A percentile compares a stretch with the other conserved stretches of the same genome.
These are phyloP conservation scores for Luperina nickerlii DNA, from an alignment of 2,888 invertebrate genomes.

Conservation along the genomic window DNA sequence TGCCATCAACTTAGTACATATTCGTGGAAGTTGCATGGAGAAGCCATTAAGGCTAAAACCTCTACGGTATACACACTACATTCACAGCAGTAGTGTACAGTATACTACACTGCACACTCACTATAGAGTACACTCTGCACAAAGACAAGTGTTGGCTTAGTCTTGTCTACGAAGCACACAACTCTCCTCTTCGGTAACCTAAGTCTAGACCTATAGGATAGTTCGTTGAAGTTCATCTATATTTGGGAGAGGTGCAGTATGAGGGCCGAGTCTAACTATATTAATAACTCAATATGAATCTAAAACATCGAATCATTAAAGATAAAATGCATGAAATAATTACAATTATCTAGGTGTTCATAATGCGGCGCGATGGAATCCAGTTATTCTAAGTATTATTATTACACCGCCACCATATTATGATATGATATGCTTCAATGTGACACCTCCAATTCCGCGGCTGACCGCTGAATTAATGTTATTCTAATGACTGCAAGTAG, in stretches of 20 bases:
- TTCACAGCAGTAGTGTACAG: no score
- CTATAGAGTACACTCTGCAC: background rate
- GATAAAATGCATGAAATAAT: background rate
- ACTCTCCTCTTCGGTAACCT: background rate
- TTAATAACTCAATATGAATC: background rate
- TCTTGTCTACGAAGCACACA: background rate
- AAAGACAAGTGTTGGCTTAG: background rate
- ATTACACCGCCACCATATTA: background rate
- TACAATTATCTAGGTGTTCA: background rate
- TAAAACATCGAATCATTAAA: background rate
- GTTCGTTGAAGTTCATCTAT: background rate
- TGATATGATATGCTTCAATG: constrained; percentile 4
- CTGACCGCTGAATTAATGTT: background rate
- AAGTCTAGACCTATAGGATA: background rate
- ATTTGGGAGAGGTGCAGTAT: background rate
- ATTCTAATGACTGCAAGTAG: background rate
- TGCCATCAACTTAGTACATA: no score
- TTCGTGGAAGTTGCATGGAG: background rate
- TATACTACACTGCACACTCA: background rate
- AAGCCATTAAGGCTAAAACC: background rate
- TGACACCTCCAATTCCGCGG: constrained; percentile 2
- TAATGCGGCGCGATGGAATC: constrained; percentile 1
- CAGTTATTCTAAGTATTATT: constrained; percentile 3
- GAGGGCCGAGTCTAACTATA: background rate
- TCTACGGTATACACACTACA: background rate